phyloP scores from a whole-genome alignment of 2,888 invertebrate species.

The Sussaba pulchella region DNA sequence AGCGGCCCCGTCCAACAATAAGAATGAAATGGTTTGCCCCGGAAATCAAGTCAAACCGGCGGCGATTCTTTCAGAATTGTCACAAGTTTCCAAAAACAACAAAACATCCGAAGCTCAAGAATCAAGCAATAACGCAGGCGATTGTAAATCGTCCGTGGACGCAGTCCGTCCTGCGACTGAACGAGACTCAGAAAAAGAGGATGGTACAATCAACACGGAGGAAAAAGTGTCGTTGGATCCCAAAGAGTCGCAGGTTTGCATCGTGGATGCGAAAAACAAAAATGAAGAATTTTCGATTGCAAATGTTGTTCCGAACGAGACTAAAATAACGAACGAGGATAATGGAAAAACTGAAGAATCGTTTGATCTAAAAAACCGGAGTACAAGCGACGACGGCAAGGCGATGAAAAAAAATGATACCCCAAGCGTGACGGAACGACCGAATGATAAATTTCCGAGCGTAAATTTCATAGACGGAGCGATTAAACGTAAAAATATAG shows the following conservation, averaged over 20 bases:
- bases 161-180: background rate
- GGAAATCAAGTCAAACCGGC: background rate
- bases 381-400: background rate
- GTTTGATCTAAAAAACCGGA: background rate
- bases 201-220: background rate
- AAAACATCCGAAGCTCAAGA: background rate
- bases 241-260: background rate
- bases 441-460: background rate
- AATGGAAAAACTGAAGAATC: background rate
- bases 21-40: background rate
- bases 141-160: background rate
- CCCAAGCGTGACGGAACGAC: background rate
- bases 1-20: background rate
- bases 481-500: background rate
- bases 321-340: background rate
- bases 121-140: conserved; percentile 2
- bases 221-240: background rate
- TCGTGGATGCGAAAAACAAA: background rate
- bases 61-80: background rate
- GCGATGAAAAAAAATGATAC: background rate
- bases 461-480: background rate
- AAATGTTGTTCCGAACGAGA: background rate
- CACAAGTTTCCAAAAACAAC: background rate
- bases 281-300: background rate
- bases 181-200: background rate